These are phyloP conservation scores for Pseudococcus longispinus DNA, from an alignment of 2,888 invertebrate genomes.

Conservation along the genomic window DNA sequence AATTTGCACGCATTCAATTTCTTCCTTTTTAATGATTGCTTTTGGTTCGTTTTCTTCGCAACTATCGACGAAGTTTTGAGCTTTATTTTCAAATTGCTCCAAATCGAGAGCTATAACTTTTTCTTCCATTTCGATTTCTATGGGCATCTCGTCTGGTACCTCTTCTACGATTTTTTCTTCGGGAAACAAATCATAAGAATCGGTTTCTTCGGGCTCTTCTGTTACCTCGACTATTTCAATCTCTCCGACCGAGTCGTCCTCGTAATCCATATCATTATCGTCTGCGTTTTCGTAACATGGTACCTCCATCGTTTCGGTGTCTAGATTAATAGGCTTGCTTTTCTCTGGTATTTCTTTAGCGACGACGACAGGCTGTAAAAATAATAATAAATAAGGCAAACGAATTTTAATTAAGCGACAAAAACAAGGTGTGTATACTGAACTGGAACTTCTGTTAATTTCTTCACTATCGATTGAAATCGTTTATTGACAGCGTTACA, in stretches of 20 bases:
- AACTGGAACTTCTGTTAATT: background rate
- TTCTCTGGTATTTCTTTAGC: background rate
- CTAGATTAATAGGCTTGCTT: too few species aligned
- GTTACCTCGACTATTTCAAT: conserved; percentile 8
- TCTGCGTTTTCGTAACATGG: background rate
- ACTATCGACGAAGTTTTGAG: background rate
- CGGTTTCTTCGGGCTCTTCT: background rate
- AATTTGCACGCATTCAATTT: background rate
- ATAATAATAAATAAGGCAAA: background rate
- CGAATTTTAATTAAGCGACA: background rate
- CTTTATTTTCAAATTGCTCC: background rate
- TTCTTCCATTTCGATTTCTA: background rate
- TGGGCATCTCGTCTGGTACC: background rate
- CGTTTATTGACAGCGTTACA: conserved; percentile 37
- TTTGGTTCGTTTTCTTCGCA: background rate
- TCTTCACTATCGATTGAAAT: conserved; percentile 42
- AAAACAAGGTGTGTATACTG: background rate
- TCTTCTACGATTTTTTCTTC: background rate
- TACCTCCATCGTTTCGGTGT: background rate
- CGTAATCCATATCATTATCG: background rate
- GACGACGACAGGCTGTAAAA: background rate
- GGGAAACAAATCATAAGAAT: background rate
- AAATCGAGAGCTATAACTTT: background rate
- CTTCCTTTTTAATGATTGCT: background rate
- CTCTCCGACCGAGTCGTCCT: background rate